A percentile compares a stretch with the other conserved stretches of the same genome.
Evolutionary conservation across 2,888 invertebrate genomes (phyloP).

Genomic region (Agrilus mali): DNA sequence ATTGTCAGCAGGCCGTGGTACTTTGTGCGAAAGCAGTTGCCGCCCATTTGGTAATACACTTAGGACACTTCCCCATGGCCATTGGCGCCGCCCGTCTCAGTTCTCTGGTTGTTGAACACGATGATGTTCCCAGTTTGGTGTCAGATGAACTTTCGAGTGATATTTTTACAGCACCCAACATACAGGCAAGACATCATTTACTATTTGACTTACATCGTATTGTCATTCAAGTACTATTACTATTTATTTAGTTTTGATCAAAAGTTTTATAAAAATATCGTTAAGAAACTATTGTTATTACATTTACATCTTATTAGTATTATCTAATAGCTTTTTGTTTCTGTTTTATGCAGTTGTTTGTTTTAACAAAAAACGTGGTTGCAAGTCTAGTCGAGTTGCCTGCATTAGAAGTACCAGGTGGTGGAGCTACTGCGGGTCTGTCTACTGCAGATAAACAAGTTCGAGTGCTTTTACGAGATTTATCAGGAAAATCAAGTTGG

Average conservation of each 20-base stretch:
- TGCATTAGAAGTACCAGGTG: conserved; percentile 66
- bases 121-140: conserved; percentile 66
- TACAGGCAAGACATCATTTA: conserved; percentile 38
- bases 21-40: conserved; percentile 47
- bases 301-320: not conserved
- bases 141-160: conserved; percentile 66
- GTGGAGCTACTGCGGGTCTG: conserved; percentile 63
- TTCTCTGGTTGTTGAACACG: conserved; percentile 83
- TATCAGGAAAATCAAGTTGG: conserved; percentile 93
- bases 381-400: conserved; percentile 85
- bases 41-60: conserved; percentile 79
- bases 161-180: conserved; percentile 73
- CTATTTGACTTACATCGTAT: not conserved
- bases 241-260: not conserved
- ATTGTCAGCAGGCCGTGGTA: conserved; percentile 43
- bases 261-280: no score
- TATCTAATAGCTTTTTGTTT: not conserved
- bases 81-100: conserved; percentile 79
- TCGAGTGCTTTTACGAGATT: conserved; percentile 74
- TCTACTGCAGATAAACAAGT: conserved; percentile 66
- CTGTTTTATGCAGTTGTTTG: conserved; percentile 55
- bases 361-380: conserved; percentile 70
- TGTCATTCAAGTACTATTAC: not conserved
- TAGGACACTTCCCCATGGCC: conserved; percentile 91
- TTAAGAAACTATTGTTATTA: no score